Evolutionary conservation across 1,140 invertebrate species (phyloP).

Genomic region (Euura lappo): DNA sequence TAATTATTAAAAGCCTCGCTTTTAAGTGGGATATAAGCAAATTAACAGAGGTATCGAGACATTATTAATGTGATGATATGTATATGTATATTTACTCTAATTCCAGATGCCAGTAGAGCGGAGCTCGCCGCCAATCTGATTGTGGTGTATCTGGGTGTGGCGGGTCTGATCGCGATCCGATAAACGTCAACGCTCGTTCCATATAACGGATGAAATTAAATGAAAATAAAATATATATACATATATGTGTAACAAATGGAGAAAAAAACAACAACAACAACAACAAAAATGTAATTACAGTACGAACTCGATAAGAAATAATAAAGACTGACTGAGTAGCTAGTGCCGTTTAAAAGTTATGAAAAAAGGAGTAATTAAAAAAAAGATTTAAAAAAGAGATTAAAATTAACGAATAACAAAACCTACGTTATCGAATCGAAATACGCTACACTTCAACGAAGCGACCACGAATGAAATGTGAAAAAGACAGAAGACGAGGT

Average conservation of each 20-base stretch:
- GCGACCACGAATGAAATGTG: background rate
- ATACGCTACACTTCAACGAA: background rate
- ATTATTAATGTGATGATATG: too few relatives aligned
- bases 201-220: too few relatives aligned
- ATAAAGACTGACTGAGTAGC: conserved; percentile 50
- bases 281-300: background rate
- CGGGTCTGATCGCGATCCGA: background rate
- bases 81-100: conserved; percentile 6
- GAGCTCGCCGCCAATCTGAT: background rate
- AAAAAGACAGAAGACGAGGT: background rate
- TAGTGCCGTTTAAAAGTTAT: conserved; percentile 44
- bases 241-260: background rate
- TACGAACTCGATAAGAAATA: conserved; percentile 11
- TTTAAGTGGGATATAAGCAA: too few relatives aligned
- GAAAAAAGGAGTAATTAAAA: conserved; percentile 18
- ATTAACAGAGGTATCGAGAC: too few relatives aligned
- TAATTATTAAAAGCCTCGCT: too few relatives aligned
- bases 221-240: too few relatives aligned
- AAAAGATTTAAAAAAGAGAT: conserved; percentile 28
- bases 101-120: background rate
- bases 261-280: conserved; percentile 14
- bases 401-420: conserved; percentile 8
- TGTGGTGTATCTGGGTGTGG: background rate
- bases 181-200: background rate
- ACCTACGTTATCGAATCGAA: background rate